Percentiles rank a stretch among this genome's conserved stretches.
Evolutionary conservation across 2,113 vertebrate genomes (phyloP).

Genomic region (Bostrychus sinensis): DNA sequence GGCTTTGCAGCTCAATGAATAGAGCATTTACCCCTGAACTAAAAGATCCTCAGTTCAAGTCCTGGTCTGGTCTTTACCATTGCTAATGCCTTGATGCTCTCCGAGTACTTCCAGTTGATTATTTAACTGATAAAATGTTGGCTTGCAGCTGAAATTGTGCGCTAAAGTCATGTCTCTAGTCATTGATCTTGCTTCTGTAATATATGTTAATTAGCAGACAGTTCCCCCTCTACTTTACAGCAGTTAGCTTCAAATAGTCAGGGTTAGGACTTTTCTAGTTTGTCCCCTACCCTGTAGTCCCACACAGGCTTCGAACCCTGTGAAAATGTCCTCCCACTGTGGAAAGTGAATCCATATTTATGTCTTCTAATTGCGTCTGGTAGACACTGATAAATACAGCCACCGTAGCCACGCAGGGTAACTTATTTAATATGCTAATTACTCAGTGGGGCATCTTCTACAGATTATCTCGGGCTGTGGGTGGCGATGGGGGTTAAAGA

Average conservation of each 20-base stretch:
- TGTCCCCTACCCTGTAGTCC: constrained; percentile 49
- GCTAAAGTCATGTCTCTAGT: constrained; percentile 15
- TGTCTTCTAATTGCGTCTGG: constrained; percentile 66
- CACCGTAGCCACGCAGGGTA: constrained; percentile 31
- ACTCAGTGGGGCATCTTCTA: constrained; percentile 48
- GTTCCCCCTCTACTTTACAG: constrained; percentile 57
- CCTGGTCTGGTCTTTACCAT: no score
- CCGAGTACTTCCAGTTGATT: no score
- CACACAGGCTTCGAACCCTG: constrained; percentile 41
- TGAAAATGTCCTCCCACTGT: constrained; percentile 51
- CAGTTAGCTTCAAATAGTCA: constrained; percentile 60
- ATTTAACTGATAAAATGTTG: no score
- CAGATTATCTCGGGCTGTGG: constrained; percentile 33
- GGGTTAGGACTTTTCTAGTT: constrained; percentile 57
- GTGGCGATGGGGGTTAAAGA: constrained; percentile 41
- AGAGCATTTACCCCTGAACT: no score
- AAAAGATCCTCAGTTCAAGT: no score
- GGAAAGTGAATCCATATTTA: constrained; percentile 62
- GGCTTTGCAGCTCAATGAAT: no score
- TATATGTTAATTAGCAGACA: constrained; percentile 69
- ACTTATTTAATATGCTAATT: constrained; percentile 74
- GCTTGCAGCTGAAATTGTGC: no score
- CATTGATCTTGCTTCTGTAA: constrained; percentile 26
- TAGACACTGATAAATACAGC: constrained; percentile 65
- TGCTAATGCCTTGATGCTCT: no score